Base-by-base conservation (phyloP, 2,888 invertebrate species). In the Catotricha subobsoleta region DNA sequence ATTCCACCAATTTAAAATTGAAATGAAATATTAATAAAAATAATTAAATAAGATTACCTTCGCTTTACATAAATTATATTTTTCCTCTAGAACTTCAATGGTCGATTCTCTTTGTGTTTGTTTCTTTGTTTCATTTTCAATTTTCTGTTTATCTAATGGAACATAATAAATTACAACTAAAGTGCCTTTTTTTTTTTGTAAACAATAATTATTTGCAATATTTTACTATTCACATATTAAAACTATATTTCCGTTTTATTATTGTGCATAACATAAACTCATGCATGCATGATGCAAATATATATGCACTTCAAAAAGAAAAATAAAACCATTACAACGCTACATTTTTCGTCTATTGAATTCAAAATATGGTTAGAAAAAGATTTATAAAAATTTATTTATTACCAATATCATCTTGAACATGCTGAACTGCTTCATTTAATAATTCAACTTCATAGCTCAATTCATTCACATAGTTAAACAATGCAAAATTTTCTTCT, bases 401-500 rank as follows among this genome's bases (percentile, higher is more conserved):
- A 18, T 27, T 55, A 74, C 76, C 74, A 43, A 84, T 80, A 49
- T 71, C 73, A 18, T 64, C 57, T 28, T 69, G 68, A 9, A 83
- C 57, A 46, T 69, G 66, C 38, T 69, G 69, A 0, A 83, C 76
- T 40, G 70, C 71, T 48, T 79, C 76, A 48, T 76, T 76, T 2
- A 84, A 56, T 31, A 71, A 67, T 57, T 86, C 84, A 43, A 86
- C 67, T 58, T 87, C 83, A 31, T 75, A 79, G 58, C 90, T 88
- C 43, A 91, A 68, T 55, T 88, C 86, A 56, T 87, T 90, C 29
- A 91, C 82, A 55, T 86, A 90, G 60, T 80, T 86, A 57, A 91
- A 92, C 1, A 87, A 68, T 0, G 90, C 86, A 58, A 90, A 91
- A 65, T 91, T 92, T 57, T 84, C 83, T 50, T 86, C 86, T 54